A percentile compares a stretch with the other conserved stretches of the same genome.
Evolutionary conservation across 2,888 invertebrate species (phyloP).

Genomic region (Steinernema scapterisci): DNA sequence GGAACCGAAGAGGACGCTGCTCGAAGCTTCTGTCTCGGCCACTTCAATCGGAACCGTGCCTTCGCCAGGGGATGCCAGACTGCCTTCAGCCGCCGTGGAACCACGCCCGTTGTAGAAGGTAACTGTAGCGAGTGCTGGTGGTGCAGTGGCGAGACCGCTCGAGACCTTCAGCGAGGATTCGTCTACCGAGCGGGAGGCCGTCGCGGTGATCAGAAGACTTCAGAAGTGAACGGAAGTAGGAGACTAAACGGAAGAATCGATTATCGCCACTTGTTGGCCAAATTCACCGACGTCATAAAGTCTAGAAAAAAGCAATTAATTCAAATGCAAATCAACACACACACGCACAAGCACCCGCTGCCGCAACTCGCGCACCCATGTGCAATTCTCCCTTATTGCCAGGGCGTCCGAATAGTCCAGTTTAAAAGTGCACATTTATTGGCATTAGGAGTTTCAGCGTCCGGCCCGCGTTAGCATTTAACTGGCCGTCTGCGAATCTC

Average conservation of each 20-base stretch:
- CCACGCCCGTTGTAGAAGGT: background rate
- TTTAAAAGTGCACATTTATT: constrained; percentile 33
- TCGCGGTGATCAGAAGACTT: background rate
- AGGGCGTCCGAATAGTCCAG: constrained; percentile 18
- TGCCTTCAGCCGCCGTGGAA: too few relatives aligned
- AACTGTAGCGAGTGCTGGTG: background rate
- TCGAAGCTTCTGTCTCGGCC: background rate
- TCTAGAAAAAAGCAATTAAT: constrained; percentile 33
- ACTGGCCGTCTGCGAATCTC: constrained; percentile 25
- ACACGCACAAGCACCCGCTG: constrained; percentile 26
- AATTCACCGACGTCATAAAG: constrained; percentile 33
- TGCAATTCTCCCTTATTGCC: constrained; percentile 29
- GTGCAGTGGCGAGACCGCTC: background rate
- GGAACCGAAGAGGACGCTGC: background rate
- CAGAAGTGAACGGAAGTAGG: background rate
- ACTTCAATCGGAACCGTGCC: background rate
- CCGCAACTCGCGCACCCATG: constrained; percentile 30
- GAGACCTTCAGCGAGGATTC: background rate
- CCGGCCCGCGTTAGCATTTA: constrained; percentile 17
- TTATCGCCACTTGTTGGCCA: constrained; percentile 30
- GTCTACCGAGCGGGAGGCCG: background rate
- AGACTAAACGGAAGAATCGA: constrained; percentile 16
- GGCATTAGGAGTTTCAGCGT: constrained; percentile 27
- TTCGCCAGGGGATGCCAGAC: background rate
- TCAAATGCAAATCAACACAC: constrained; percentile 33